phyloP scores from a whole-genome alignment of 2,797 vertebrate genomes.

The Pristis pectinata region DNA sequence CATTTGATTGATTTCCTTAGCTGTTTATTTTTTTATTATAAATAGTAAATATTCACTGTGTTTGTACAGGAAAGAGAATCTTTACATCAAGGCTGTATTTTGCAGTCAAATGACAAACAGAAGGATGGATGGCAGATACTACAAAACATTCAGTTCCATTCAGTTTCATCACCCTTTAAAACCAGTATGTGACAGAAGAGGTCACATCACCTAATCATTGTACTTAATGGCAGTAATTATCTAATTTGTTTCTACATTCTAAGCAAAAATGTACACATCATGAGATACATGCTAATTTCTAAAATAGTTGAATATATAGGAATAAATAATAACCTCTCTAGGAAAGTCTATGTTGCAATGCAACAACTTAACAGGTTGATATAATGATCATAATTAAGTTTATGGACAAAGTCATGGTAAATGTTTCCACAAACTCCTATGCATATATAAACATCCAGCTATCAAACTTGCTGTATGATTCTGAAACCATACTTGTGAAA shows the following conservation, averaged over 20 bases:
- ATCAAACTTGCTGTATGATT: constrained; percentile 14
- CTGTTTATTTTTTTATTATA: constrained; percentile 80
- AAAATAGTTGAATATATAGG: constrained; percentile 59
- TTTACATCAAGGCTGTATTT: constrained; percentile 67
- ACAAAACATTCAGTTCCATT: constrained; percentile 62
- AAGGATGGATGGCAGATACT: constrained; percentile 54
- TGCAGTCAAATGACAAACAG: constrained; percentile 53
- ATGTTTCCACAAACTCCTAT: neutral
- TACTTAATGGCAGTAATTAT: constrained; percentile 58
- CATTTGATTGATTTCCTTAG: constrained; percentile 57
- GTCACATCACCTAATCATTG: constrained; percentile 55
- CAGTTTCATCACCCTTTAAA: constrained; percentile 65
- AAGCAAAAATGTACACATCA: constrained; percentile 65
- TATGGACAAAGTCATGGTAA: constrained; percentile 18
- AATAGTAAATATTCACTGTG: constrained; percentile 92
- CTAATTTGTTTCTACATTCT: constrained; percentile 57
- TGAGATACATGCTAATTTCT: constrained; percentile 51
- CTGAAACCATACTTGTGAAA: constrained; percentile 17
- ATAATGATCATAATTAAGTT: constrained; percentile 32
- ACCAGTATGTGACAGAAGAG: constrained; percentile 51
- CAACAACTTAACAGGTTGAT: constrained; percentile 20
- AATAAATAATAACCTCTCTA: constrained; percentile 69
- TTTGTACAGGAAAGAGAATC: constrained; percentile 79
- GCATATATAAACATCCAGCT: constrained; percentile 17
- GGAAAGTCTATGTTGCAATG: constrained; percentile 23